Base-by-base conservation (phyloP, 2,113 vertebrate genomes). In the Ursus arctos region DNA sequence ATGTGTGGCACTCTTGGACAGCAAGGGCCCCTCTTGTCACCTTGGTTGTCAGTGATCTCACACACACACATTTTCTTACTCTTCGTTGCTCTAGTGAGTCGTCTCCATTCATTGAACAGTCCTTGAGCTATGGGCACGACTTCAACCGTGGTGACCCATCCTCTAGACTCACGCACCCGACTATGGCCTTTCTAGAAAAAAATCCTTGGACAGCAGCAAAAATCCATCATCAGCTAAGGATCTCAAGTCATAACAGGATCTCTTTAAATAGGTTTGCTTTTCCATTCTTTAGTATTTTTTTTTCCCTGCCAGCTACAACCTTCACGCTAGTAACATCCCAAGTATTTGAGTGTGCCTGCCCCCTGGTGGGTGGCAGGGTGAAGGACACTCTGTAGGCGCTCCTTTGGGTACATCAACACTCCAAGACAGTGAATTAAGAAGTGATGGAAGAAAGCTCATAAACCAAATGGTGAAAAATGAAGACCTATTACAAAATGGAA, bases 311-410 rank as follows among this genome's bases (percentile, higher is more conserved):
- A 95, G 95, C 21, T 88, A 18, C 28, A 77, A 77, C 0, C 1
- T 11, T 13, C 49, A 26, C 51, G 18, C 67, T 8, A 1, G 1
- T 26, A 21, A 31, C 2, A 65, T 11, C 21, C 43, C 2, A 80
- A 96, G 91, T 7, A 72, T 93, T 4, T 80, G 65, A 22, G 33
- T 76, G 40, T 28, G 74, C 40, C 94, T 97, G 97, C 97, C 97
- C 96, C 86, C 98, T 98, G 86, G 97, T 97, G 98, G 97, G 24
- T n/a, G 22, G 18, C 4, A 5, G 21, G n/a, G 59, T 49, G 22
- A 91, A 97, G 31, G 47, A 85, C 59, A 69, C 7, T 0, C 40
- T 43, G 12, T 3, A 85, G 61, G 86, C 91, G 93, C 90, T 55
- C 18, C 51, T 79, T 18, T 7, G 2, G 21, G 31, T 19, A 10